Conservation (phyloP, 2,797 vertebrate species). For the Coregonus ussuriensis region DNA sequence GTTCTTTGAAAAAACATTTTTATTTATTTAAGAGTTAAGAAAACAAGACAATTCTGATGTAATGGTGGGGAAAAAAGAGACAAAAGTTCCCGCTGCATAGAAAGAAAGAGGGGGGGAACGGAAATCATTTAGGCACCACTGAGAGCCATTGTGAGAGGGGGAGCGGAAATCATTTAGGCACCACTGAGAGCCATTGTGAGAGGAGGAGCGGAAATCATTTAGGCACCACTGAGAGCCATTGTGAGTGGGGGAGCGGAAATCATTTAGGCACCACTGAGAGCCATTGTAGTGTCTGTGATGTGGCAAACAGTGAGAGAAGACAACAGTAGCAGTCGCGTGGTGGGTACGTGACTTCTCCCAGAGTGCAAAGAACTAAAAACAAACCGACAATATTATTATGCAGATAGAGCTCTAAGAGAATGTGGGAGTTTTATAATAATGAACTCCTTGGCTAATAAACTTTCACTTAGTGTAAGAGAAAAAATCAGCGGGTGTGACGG, state of each 20-base stretch:
- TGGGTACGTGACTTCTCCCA: slow-evolving; percentile 8
- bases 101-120: background rate
- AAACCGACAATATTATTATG: background rate
- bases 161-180: background rate
- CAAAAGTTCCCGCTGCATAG: slow-evolving; percentile 4
- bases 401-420: background rate
- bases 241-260: background rate
- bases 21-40: background rate
- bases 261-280: background rate
- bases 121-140: background rate
- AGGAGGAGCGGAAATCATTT: background rate
- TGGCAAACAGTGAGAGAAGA: slow-evolving; percentile 6
- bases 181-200: background rate
- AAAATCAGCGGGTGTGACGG: background rate
- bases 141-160: background rate
- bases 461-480: background rate
- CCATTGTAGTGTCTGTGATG: slow-evolving; percentile 17
- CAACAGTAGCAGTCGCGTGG: slow-evolving; percentile 1
- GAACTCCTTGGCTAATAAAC: slow-evolving; percentile 2
- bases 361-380: slow-evolving; percentile 4
- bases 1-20: background rate
- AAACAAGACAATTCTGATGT: background rate
- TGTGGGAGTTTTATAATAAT: slow-evolving; percentile 4
- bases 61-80: background rate
- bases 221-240: slow-evolving; percentile 1